Evolutionary conservation across 2,113 vertebrate genomes (phyloP).

Genomic region (Ciconia maguari): DNA sequence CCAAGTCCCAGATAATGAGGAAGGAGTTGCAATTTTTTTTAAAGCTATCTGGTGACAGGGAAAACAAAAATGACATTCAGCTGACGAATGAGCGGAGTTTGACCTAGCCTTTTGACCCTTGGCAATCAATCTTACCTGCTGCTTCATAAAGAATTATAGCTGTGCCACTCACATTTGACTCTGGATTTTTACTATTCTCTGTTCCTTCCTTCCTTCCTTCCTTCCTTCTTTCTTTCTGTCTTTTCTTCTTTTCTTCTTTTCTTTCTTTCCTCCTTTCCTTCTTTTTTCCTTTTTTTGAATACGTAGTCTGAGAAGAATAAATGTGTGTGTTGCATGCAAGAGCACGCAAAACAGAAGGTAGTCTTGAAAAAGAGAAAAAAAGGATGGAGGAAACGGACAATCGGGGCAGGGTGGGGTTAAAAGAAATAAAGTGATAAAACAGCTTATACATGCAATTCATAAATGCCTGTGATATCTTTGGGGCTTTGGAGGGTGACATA

Average conservation of each 20-base stretch:
- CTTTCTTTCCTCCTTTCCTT: background rate
- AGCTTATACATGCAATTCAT: slow-evolving; percentile 61
- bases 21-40: slow-evolving; percentile 83
- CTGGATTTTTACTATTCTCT: slow-evolving; percentile 80
- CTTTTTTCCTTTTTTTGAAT: slow-evolving; percentile 13
- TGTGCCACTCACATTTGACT: slow-evolving; percentile 84
- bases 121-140: slow-evolving; percentile 92
- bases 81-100: slow-evolving; percentile 88
- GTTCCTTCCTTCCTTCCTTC: background rate
- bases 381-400: background rate
- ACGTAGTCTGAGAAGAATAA: slow-evolving; percentile 66
- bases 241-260: background rate
- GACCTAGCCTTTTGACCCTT: slow-evolving; percentile 97
- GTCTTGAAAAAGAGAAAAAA: slow-evolving; percentile 26
- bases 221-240: background rate
- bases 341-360: slow-evolving; percentile 51
- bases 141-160: slow-evolving; percentile 87
- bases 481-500: slow-evolving; percentile 36
- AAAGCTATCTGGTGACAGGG: slow-evolving; percentile 83
- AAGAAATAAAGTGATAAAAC: background rate
- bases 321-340: slow-evolving; percentile 39
- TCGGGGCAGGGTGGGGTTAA: background rate
- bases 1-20: slow-evolving; percentile 83
- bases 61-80: slow-evolving; percentile 97
- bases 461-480: slow-evolving; percentile 60